A percentile compares a stretch with the other conserved stretches of the same genome.
phyloP scores from a whole-genome alignment of 2,113 vertebrate genomes.

The Pseudorectes ferrugineus region DNA sequence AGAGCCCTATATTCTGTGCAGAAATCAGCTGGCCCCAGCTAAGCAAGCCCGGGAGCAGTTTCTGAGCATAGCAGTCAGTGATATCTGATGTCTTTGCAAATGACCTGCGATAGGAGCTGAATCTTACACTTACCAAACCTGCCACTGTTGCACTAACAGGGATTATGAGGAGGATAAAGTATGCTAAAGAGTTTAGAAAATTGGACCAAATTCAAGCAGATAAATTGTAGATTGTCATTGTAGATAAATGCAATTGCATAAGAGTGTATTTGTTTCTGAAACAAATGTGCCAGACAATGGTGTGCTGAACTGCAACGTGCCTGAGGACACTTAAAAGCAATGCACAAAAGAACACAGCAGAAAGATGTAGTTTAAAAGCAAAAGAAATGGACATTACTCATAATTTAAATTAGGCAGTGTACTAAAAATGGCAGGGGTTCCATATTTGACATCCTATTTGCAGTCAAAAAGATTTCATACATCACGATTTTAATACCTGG shows the following conservation, averaged over 20 bases:
- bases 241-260: not conserved
- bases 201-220: not conserved
- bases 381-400: not conserved
- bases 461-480: not conserved
- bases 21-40: not conserved
- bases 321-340: not conserved
- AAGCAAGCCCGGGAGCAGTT: not conserved
- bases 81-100: slow-evolving; percentile 48
- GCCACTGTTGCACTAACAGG: not conserved
- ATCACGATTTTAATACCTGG: not conserved
- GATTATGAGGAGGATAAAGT: not conserved
- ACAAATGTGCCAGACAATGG: not conserved
- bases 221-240: not conserved
- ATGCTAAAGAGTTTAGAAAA: not conserved
- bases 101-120: not conserved
- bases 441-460: not conserved
- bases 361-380: not conserved
- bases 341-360: not conserved
- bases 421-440: not conserved
- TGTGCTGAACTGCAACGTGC: not conserved
- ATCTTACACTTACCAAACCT: not conserved
- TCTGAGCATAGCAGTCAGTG: not conserved
- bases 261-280: not conserved
- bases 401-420: not conserved
- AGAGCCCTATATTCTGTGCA: not conserved